These are phyloP conservation scores for Hymenochirus boettgeri DNA, from an alignment of 2,113 vertebrate species.

Conservation along the genomic window DNA sequence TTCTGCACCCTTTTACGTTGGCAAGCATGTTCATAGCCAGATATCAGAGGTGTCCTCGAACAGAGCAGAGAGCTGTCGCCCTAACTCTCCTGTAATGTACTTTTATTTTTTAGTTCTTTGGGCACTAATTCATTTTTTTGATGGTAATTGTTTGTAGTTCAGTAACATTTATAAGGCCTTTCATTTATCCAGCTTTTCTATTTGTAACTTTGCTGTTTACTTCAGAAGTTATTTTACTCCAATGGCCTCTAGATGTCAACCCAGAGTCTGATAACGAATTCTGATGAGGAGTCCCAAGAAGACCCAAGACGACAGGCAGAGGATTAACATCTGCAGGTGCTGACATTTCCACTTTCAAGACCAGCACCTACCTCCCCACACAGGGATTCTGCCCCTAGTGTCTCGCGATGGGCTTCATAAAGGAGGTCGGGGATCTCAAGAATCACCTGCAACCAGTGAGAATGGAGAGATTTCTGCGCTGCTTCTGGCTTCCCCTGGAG, in stretches of 20 bases:
- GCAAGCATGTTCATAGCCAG: no score
- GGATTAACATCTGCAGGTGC: constrained; percentile 57
- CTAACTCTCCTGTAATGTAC: no score
- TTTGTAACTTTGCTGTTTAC: no score
- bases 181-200: neutral
- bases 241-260: constrained; percentile 6
- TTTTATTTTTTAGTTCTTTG: no score
- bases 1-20: no score
- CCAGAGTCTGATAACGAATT: constrained; percentile 47
- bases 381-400: neutral
- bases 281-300: constrained; percentile 44
- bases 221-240: neutral
- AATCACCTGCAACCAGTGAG: neutral
- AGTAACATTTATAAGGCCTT: no score
- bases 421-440: constrained; percentile 24
- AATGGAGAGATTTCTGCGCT: constrained; percentile 22
- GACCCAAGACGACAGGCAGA: constrained; percentile 57
- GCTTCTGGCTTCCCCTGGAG: constrained; percentile 59
- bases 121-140: no score
- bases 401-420: neutral
- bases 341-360: constrained; percentile 34
- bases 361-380: constrained; percentile 13
- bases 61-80: no score
- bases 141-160: no score
- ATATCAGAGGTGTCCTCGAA: no score